Evolutionary conservation across 2,888 invertebrate species (phyloP), one percentile per base, ranked within the genome.

Genomic region (Cactoblastis cactorum): DNA sequence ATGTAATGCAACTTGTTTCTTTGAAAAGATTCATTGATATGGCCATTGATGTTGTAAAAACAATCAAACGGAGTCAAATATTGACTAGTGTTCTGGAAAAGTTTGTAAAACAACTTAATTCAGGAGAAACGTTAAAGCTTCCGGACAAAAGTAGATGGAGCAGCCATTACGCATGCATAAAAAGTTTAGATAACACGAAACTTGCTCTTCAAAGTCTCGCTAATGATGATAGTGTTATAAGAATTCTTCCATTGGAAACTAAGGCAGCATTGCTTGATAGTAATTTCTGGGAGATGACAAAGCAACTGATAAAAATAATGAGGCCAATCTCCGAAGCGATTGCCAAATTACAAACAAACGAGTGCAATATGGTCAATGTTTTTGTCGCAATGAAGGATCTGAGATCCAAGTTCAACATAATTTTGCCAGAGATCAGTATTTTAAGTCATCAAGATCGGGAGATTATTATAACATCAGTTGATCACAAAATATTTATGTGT

Each of bases 91-190:
- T 28, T 9, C 28, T 28, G 3, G 28, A 28, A 6, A 28, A 9
- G 9, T 9, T 28, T 1, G 28, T 28, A 53, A 53, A 58, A 56
- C 54, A 61, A 45, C 58, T 53, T 49, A 49, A 51, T 47, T 49
- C 55, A 33, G 55, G 55, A 6, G 56, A 57, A 54, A 53, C 54
- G 49, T 51, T 59, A 39, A 61, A 61, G 50, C 53, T 58, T 39
- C 57, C 56, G 14, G 43, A 51, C 8, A 56, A 59, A 49, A 53
- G 54, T 5, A 52, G 58, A 35, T 57, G 59, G 56, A 57, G 55
- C 50, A 61, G 61, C 56, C 54, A 59, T 49, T 50, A 38, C 28
- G 49, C 49, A 50, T 54, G 55, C 11, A 47, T 63, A 45, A 53
- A 57, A 57, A 58, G 53, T 49, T 34, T 53, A 28, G 45, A 57